Base-by-base conservation (phyloP, 2,797 vertebrate species). In the Phalanger gymnotis region DNA sequence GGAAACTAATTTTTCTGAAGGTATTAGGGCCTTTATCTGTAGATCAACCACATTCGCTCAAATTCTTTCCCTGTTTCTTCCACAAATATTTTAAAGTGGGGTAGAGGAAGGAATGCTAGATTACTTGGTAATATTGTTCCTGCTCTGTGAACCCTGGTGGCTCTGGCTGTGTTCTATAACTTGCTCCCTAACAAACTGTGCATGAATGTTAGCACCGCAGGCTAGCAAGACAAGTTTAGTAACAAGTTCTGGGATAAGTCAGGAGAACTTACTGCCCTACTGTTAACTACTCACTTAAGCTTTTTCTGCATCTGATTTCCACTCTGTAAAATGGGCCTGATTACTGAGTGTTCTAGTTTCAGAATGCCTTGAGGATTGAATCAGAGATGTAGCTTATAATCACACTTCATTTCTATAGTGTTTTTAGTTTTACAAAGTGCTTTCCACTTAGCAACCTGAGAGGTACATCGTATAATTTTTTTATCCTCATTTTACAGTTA, bases 1-100 rank as follows among this genome's bases (percentile, higher is more conserved):
- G 40, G 56, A 55, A 40, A 19, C n/a, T 19, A 16, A 92, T 52
- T 94, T 66, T 96, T 96, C 95, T 95, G 27, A 96, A 93, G 66
- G 3, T 87, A 27, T 87, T 51, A 87, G 22, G 22, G 25, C 92
- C 90, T 94, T 92, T 51, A 90, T 95, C 58, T 95, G 16, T n/a
- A 93, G 61, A 81, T 30, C 89, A 54, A 22, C 58, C n/a, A 0
- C 28, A 55, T 54, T 92, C 54, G 28, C 92, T 95, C 56, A 19
- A n/a, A 31, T 25, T 27, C 89, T 94, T 90, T 34, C 66, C 34
- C 1, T 34, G 61, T 94, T 92, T 94, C n/a, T 89, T 22, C 90
- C 51, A 61, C 22, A 16, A 10, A 34, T 54, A 25, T 91, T 61
- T 93, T 81, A 25, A 58, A 57, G 81, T 13, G 30, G 93, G 31